A percentile compares a stretch with the other conserved stretches of the same genome.
phyloP scores from a whole-genome alignment of 2,797 vertebrate species.

The Myripristis murdjan region DNA sequence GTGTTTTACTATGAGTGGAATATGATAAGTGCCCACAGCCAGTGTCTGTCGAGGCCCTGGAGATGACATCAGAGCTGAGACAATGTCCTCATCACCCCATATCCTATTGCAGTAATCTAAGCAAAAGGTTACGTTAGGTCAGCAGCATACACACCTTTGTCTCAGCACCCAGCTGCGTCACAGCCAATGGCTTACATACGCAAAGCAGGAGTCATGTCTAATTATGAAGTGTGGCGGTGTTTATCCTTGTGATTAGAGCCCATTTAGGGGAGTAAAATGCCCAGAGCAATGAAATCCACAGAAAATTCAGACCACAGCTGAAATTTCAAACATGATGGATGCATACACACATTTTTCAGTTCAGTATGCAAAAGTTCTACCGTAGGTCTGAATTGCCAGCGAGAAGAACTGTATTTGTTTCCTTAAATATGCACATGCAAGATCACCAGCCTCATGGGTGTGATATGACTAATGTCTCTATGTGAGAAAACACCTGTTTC shows the following conservation, averaged over 20 bases:
- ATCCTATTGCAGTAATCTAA: slow-evolving; percentile 7
- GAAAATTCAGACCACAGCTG: not conserved
- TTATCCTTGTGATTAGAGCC: not conserved
- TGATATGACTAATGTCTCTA: not conserved
- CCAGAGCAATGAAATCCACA: not conserved
- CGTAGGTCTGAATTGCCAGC: not conserved
- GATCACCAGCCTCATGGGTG: not conserved
- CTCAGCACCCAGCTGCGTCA: not conserved
- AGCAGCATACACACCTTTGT: slow-evolving; percentile 4
- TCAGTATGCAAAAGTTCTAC: not conserved
- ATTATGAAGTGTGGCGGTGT: not conserved
- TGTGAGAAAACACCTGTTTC: not conserved
- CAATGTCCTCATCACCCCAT: not conserved
- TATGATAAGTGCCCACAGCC: not conserved
- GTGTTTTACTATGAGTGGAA: slow-evolving; percentile 1
- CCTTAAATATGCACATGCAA: not conserved
- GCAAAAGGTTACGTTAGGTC: slow-evolving; percentile 3
- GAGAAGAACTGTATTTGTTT: not conserved
- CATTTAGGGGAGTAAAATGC: not conserved
- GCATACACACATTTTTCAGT: not conserved
- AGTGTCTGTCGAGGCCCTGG: not conserved
- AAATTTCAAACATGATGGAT: not conserved
- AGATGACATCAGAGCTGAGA: slow-evolving; percentile 13
- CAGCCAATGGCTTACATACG: slow-evolving; percentile 7
- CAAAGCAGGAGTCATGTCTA: not conserved